Evolutionary conservation across 1,140 invertebrate species (phyloP), one percentile per base, ranked within the genome.

Genomic region (Pseudachorutes palmiensis): DNA sequence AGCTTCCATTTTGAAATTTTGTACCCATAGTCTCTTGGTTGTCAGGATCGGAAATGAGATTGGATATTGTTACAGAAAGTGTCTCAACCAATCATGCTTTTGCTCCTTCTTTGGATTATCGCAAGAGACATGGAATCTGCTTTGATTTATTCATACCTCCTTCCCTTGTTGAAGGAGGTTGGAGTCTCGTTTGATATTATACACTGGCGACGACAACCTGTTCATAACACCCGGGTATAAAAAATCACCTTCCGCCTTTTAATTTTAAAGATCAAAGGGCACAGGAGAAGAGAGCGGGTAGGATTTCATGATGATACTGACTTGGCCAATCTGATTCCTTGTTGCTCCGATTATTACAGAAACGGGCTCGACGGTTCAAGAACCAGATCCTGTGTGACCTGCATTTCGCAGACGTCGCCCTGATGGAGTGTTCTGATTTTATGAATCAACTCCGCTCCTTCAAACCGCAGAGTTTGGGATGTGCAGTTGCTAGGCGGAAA

Each of bases 391-490:
- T 92, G 76, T 93, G 91, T 83, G 88, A 91, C 79, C 82, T 92
- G 74, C 91, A 93, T 81, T 92, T 92, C 78, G 88, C 89, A 75
- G 92, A 96, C 87, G 91, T 95, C 70, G 89, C 91, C 77, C 88
- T 94, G 75, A 92, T 94, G 90, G 91, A 94, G 86, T 91, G 89
- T 82, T 92, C 90, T 66, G 92, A 94, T 83, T 95, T 94, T 81
- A 93, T 95, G 90, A 91, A 94, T 80, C 92, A 95, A 81, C 84
- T 96, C 76, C 86, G 92, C 75, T 90, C 90, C 82, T 95, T 95
- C 82, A 95, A 96, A 81, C 90, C 91, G 70, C 92, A 94, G 82
- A 92, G 90, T 76, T 82, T 95, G 76, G 92, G 92, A 77, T 94
- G 91, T 82, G 92, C 91, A 73, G 91, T 94, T 74, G 92, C 92